Evolutionary conservation across 2,888 invertebrate genomes (phyloP).

Genomic region (Phengaris arion): DNA sequence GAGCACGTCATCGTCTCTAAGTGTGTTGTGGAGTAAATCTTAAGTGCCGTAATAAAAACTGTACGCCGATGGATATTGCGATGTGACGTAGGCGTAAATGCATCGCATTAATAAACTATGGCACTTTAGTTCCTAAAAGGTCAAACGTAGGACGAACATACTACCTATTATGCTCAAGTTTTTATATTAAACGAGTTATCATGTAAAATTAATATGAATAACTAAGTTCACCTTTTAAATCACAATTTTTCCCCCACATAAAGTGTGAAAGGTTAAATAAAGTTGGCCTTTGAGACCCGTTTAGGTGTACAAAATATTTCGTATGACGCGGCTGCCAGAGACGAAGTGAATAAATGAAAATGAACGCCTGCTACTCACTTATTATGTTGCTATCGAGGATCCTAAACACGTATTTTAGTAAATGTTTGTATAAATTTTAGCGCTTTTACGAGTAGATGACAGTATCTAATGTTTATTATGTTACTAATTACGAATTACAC

Average conservation of each 20-base stretch:
- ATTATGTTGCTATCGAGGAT: background rate
- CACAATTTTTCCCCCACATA: background rate
- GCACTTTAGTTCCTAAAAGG: conserved; percentile 14
- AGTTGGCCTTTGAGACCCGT: background rate
- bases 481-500: too few relatives aligned
- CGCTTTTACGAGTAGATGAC: too few relatives aligned
- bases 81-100: conserved; percentile 24
- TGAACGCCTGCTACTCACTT: background rate
- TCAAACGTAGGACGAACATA: conserved; percentile 25
- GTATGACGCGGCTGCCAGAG: background rate
- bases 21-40: conserved; percentile 8
- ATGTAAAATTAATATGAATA: conserved; percentile 1
- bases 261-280: conserved; percentile 15
- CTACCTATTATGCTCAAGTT: background rate
- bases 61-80: conserved; percentile 16
- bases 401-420: background rate
- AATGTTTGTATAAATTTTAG: too few relatives aligned
- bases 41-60: conserved; percentile 24
- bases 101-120: conserved; percentile 27
- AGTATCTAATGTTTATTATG: too few relatives aligned
- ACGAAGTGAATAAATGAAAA: background rate
- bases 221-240: background rate
- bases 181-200: background rate
- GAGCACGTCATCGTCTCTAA: background rate
- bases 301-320: conserved; percentile 15